Evolutionary conservation across 2,113 vertebrate species (phyloP), one percentile per base, ranked within the genome.

Genomic region (Ophiodon elongatus): DNA sequence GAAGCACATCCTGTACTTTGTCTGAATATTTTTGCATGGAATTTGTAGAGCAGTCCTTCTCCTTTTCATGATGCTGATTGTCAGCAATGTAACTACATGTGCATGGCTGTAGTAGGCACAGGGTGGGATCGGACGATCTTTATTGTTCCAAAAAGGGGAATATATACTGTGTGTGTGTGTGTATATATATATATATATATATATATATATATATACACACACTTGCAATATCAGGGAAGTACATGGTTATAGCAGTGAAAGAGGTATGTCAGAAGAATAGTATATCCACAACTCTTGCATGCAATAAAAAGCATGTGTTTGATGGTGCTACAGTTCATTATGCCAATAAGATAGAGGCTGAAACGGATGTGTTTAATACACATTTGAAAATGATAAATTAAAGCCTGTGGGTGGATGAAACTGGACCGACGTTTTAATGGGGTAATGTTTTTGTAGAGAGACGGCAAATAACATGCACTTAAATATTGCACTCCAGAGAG

Each of bases 1-100:
- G 33, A 59, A 72, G 69, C 79, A 82, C 82, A 82, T 82, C 68
- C 56, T 75, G 73, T 77, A 10, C 75, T 84, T 47, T 62, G 19
- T 60, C 33, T 70, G 15, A 62, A 13, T 80, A 27, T 67, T 37
- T 69, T 23, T 63, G 31, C 43, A 63, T 13, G 15, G 3, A 4
- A 69, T 76, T 47, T 72, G 39, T 37, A 3, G 0, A 21, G 9
- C 60, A 27, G 29, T 56, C 27, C n/a, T 33, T 54, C 50, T 68
- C 19, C 41, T 52, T 56, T 64, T 23, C 21, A 2, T 77, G 13
- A 83, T 50, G 31, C 31, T 10, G 3, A 31, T 35, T 54, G 9
- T 11, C 25, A 47, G 8, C 27, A 57, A 47, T 74, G 1, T 65
- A 43, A 10, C 41, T 33, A 2, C 25, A 21, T 45, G 8, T 54